phyloP scores from a whole-genome alignment of 2,797 vertebrate species.

The Pteropus rufus region DNA sequence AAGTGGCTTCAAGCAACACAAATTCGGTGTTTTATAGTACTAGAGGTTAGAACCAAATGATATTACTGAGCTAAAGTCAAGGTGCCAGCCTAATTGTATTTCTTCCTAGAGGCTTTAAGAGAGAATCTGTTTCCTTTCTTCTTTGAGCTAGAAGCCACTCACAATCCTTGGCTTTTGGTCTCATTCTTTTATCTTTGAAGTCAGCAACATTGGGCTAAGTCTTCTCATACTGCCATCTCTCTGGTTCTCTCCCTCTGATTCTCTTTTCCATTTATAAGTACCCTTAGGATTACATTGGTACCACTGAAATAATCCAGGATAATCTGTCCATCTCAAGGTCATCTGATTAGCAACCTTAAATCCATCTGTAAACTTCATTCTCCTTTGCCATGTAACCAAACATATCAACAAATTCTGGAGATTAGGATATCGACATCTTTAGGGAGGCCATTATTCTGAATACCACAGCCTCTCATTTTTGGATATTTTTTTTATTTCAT shows the following conservation, averaged over 20 bases:
- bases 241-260: background rate
- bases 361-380: no score
- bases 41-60: background rate
- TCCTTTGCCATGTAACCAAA: background rate
- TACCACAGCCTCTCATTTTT: no score
- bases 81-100: background rate
- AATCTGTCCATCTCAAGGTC: background rate
- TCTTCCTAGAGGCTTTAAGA: background rate
- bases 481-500: no score
- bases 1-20: background rate
- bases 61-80: background rate
- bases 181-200: background rate
- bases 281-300: background rate
- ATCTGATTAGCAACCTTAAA: background rate
- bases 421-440: background rate
- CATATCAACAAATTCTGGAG: background rate
- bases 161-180: background rate
- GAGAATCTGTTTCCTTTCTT: background rate
- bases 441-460: background rate
- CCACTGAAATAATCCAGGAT: background rate
- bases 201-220: background rate
- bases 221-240: background rate
- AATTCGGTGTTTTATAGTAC: background rate
- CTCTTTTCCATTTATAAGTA: background rate
- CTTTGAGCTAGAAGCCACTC: background rate